Evolutionary conservation across 2,888 invertebrate species (phyloP).

Genomic region (Ceraclea dissimilis): DNA sequence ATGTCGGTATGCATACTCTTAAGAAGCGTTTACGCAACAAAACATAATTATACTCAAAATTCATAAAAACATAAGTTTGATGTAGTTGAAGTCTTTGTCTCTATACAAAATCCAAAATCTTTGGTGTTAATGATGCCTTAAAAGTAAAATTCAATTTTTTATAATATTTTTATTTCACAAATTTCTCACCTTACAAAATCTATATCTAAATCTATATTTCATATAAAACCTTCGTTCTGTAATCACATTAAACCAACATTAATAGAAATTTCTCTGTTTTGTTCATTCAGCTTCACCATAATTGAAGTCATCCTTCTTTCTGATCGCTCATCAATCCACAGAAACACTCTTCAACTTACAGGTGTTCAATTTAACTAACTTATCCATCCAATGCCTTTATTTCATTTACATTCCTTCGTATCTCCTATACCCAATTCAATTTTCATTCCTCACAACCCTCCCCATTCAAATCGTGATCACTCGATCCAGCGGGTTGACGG

Average conservation of each 20-base stretch:
- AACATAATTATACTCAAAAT: too few species aligned
- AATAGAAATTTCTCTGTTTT: neutral
- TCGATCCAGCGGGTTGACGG: conserved; percentile 11
- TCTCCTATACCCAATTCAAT: conserved; percentile 12
- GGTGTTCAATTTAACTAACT: conserved; percentile 17
- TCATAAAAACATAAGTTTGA: too few species aligned
- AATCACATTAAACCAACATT: neutral
- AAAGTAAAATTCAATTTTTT: too few species aligned
- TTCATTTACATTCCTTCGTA: conserved; percentile 17
- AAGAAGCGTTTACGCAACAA: too few species aligned
- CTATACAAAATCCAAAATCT: too few species aligned
- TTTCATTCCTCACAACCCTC: conserved; percentile 4
- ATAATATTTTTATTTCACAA: too few species aligned
- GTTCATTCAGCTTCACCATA: neutral
- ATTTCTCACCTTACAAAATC: too few species aligned
- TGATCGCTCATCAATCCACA: conserved; percentile 6
- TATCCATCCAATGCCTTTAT: conserved; percentile 13
- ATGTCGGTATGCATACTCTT: too few species aligned
- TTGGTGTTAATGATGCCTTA: too few species aligned
- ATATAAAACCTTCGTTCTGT: neutral
- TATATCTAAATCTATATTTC: too few species aligned
- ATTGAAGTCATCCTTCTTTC: conserved; percentile 7
- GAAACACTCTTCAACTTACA: conserved; percentile 16
- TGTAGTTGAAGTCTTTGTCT: too few species aligned
- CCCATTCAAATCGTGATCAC: conserved; percentile 12